Evolutionary conservation across 2,113 vertebrate species (phyloP).

Genomic region (Pachycephala philippinensis): DNA sequence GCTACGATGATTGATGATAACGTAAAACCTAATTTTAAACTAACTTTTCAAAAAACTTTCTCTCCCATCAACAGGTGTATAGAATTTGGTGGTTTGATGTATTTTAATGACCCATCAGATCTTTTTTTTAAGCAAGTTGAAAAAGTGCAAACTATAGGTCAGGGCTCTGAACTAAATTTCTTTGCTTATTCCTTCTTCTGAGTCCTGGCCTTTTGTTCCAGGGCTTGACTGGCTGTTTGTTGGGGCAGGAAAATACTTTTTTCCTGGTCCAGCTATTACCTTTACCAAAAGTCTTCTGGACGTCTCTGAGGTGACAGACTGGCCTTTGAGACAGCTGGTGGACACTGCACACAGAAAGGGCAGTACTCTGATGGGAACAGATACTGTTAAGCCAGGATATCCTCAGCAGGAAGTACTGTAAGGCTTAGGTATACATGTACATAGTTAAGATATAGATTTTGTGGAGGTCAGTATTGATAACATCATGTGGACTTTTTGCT

Average conservation of each 20-base stretch:
- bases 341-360: neutral
- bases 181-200: neutral
- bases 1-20: constrained; percentile 30
- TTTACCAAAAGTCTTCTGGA: neutral
- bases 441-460: neutral
- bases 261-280: neutral
- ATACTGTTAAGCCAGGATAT: neutral
- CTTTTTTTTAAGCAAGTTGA: neutral
- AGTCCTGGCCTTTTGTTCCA: neutral
- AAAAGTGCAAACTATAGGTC: neutral
- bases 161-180: neutral
- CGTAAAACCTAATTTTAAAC: constrained; percentile 36
- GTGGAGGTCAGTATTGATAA: neutral
- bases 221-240: neutral
- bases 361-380: neutral
- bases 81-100: neutral
- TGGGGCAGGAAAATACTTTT: neutral
- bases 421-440: neutral
- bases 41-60: neutral
- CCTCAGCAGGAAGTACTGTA: neutral
- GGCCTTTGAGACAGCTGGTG: neutral
- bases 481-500: neutral
- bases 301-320: neutral
- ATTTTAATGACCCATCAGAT: neutral
- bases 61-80: neutral